Percentiles rank a stretch among this genome's conserved stretches.
Evolutionary conservation across 2,113 vertebrate genomes (phyloP).

Genomic region (Athene noctua): DNA sequence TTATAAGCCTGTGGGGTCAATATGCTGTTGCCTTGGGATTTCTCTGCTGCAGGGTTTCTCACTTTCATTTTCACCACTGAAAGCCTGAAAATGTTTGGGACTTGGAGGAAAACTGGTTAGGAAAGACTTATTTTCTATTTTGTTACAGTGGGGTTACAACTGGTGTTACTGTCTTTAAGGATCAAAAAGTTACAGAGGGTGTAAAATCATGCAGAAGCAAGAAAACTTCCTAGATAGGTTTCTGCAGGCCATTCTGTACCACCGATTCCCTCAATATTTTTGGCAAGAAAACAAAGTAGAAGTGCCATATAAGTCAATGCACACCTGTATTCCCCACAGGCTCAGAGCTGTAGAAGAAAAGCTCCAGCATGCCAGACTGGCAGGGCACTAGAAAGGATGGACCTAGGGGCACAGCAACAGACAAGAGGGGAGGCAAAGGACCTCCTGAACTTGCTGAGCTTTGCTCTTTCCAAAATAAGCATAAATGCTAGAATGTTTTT

Average conservation of each 20-base stretch:
- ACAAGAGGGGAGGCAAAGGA: neutral
- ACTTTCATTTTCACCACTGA: neutral
- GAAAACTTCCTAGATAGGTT: neutral
- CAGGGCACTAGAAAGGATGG: neutral
- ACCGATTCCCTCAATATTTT: neutral
- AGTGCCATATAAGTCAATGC: neutral
- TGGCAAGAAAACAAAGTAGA: neutral
- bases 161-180: neutral
- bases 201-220: neutral
- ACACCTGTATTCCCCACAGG: neutral
- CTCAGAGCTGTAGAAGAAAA: neutral
- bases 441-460: neutral
- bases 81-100: neutral
- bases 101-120: neutral
- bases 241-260: neutral
- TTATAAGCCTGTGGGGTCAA: neutral
- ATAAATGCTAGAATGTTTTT: neutral
- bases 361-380: neutral
- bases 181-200: neutral
- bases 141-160: neutral
- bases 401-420: neutral
- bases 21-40: neutral
- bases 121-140: neutral
- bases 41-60: neutral
- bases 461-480: neutral